phyloP scores from a whole-genome alignment of 2,888 invertebrate species.

The Sphinx pinastri region DNA sequence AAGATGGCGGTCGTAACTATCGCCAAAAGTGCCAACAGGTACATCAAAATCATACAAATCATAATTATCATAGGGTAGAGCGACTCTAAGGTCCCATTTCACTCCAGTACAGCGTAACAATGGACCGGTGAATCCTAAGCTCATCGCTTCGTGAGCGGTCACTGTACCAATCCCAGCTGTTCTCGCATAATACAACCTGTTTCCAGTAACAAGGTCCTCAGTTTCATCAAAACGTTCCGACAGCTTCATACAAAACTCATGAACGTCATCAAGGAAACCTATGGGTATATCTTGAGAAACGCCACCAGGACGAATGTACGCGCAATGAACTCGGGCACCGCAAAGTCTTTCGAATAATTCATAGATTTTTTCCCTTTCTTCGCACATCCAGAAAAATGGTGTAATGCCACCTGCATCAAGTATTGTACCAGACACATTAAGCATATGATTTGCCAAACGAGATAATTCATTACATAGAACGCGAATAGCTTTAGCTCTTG shows the following conservation, averaged over 20 bases:
- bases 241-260: constrained; percentile 87
- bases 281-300: constrained; percentile 84
- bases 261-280: constrained; percentile 91
- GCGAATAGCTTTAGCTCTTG: constrained; percentile 91
- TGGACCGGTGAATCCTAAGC: constrained; percentile 87
- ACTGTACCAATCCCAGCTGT: constrained; percentile 89
- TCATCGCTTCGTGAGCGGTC: constrained; percentile 89
- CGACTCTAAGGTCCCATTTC: constrained; percentile 94
- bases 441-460: constrained; percentile 91
- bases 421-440: constrained; percentile 89
- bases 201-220: constrained; percentile 90
- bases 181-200: constrained; percentile 86
- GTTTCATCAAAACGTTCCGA: constrained; percentile 92
- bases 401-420: constrained; percentile 94
- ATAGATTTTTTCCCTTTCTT: constrained; percentile 93
- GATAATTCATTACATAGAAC: constrained; percentile 90
- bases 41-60: constrained; percentile 93
- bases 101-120: constrained; percentile 92
- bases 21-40: constrained; percentile 91
- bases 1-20: constrained; percentile 92
- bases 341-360: constrained; percentile 93
- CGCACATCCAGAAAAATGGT: constrained; percentile 96
- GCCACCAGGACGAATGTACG: constrained; percentile 93
- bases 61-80: constrained; percentile 93
- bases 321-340: constrained; percentile 93